These are phyloP conservation scores for Gortyna flavago DNA, from an alignment of 2,888 invertebrate species.

Conservation along the genomic window DNA sequence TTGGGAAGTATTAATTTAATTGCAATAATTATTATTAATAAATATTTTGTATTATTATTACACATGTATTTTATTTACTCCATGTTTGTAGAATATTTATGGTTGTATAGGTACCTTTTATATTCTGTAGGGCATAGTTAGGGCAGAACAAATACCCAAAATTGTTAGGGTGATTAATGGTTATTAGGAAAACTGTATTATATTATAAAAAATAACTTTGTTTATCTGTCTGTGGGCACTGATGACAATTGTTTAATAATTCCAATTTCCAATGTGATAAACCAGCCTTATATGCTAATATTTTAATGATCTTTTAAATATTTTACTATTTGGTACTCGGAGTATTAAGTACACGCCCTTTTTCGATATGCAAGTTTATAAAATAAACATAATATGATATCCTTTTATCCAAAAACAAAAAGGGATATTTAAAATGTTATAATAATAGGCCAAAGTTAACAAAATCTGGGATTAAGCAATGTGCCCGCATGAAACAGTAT, in stretches of 20 bases:
- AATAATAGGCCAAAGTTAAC: not conserved
- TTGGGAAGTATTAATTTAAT: constrained; percentile 26
- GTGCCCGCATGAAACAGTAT: constrained; percentile 35
- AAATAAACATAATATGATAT: not conserved
- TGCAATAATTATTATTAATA: constrained; percentile 48
- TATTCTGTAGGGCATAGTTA: not conserved
- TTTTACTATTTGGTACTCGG: too few species aligned
- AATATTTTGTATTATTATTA: constrained; percentile 56
- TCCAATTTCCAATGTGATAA: not conserved
- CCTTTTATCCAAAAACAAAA: not conserved
- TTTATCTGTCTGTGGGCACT: not conserved
- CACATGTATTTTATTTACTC: constrained; percentile 51
- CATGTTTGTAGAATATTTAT: not conserved
- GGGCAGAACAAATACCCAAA: not conserved
- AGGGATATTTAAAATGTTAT: not conserved
- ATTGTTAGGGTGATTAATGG: not conserved
- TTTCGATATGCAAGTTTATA: not conserved
- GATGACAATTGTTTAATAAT: not conserved
- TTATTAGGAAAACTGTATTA: not conserved
- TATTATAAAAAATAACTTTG: not conserved
- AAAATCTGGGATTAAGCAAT: constrained; percentile 24
- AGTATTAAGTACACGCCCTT: too few species aligned
- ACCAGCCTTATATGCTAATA: not conserved
- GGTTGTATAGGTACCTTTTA: not conserved
- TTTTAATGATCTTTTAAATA: not conserved